These are phyloP conservation scores for Stigmatopora nigra DNA, from an alignment of 2,113 vertebrate genomes.

Conservation along the genomic window DNA sequence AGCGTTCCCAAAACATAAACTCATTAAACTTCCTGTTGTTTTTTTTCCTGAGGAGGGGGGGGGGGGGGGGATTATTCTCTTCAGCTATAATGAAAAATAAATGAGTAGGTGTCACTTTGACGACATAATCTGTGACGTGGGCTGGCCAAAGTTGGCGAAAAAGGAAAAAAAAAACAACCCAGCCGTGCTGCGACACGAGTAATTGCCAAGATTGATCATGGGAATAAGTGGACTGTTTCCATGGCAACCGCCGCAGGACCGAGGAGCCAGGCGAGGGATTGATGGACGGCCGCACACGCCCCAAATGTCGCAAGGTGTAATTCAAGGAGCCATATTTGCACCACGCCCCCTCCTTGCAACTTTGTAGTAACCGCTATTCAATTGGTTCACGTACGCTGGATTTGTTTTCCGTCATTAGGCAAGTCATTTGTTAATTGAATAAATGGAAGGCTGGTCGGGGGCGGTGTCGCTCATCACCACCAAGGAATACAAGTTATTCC, in stretches of 20 bases:
- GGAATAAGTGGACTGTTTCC: conserved; percentile 44
- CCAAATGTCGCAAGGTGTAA: conserved; percentile 25
- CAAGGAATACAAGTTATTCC: background rate
- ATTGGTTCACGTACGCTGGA: conserved; percentile 33
- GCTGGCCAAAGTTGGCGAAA: conserved; percentile 19
- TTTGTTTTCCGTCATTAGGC: conserved; percentile 37
- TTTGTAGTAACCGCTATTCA: conserved; percentile 40
- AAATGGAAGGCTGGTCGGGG: conserved; percentile 6
- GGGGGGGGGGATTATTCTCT: background rate
- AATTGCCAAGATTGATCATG: conserved; percentile 33
- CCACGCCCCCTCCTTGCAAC: conserved; percentile 4
- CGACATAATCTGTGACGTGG: conserved; percentile 15
- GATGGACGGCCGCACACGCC: conserved; percentile 46
- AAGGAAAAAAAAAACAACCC: conserved; percentile 27
- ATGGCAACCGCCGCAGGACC: conserved; percentile 40
- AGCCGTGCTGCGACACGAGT: conserved; percentile 33
- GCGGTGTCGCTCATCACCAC: conserved; percentile 26
- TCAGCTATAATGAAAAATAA: conserved; percentile 8
- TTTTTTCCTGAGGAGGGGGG: background rate
- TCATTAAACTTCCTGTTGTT: background rate
- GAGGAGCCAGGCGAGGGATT: conserved; percentile 7
- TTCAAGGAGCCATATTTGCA: conserved; percentile 37
- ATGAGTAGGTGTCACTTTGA: conserved; percentile 10
- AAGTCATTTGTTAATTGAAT: conserved; percentile 22
- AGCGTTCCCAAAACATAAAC: background rate